A percentile compares a stretch with the other conserved stretches of the same genome.
phyloP scores from a whole-genome alignment of 2,113 vertebrate species.

The Phylloscopus whistleri region DNA sequence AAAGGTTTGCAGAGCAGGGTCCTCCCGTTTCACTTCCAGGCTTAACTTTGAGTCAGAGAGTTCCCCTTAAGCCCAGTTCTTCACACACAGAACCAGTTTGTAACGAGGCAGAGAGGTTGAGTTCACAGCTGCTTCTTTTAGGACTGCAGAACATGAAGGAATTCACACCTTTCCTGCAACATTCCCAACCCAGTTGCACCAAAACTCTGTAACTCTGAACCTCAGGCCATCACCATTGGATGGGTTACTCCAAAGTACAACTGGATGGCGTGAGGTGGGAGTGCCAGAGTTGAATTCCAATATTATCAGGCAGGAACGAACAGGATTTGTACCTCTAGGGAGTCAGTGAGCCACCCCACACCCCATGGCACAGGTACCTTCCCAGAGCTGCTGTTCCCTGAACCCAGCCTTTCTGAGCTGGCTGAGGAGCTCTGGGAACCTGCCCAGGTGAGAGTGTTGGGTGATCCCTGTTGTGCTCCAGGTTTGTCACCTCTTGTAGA shows the following conservation, averaged over 20 bases:
- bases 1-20: background rate
- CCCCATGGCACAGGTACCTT: rapidly evolving
- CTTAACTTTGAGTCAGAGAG: background rate
- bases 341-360: rapidly evolving
- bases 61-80: background rate
- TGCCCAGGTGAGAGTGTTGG: background rate
- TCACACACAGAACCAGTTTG: background rate
- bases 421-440: background rate
- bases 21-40: background rate
- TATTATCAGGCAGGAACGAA: rapidly evolving
- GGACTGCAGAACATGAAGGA: background rate
- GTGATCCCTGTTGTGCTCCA: background rate
- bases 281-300: background rate
- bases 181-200: rapidly evolving
- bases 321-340: background rate
- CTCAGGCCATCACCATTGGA: rapidly evolving
- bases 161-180: rapidly evolving
- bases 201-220: background rate
- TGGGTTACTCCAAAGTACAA: background rate
- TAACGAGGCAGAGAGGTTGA: background rate
- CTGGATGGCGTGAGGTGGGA: background rate
- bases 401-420: background rate
- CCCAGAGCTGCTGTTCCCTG: background rate
- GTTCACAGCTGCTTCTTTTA: background rate
- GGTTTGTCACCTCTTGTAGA: background rate